These are phyloP conservation scores for Chionodraco myersi DNA, from an alignment of 2,113 vertebrate genomes.

Conservation along the genomic window DNA sequence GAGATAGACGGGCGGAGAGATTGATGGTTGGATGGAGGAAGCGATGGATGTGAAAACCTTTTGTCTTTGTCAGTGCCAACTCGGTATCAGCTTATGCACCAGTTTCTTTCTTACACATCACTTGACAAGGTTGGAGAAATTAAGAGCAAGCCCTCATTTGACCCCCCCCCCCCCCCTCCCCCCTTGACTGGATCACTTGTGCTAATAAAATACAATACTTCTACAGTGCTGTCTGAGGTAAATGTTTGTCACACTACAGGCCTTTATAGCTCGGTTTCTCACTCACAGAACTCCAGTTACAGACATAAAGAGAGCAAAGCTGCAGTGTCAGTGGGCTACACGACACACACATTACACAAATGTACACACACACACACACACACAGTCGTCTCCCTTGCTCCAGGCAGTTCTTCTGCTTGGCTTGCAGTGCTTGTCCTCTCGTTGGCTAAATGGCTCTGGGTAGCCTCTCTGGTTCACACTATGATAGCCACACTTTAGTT, in stretches of 20 bases:
- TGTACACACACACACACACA: constrained; percentile 25
- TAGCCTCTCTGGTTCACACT: constrained; percentile 47
- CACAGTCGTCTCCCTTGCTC: constrained; percentile 54
- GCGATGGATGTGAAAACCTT: constrained; percentile 1
- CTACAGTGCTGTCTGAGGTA: not conserved
- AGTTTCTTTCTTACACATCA: constrained; percentile 21
- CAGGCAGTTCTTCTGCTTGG: constrained; percentile 80
- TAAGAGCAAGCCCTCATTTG: not conserved
- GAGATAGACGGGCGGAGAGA: constrained; percentile 2
- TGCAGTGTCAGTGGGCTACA: constrained; percentile 26
- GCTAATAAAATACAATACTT: constrained; percentile 9
- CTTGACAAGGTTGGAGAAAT: constrained; percentile 8
- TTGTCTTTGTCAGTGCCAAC: constrained; percentile 26
- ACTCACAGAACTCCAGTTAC: constrained; percentile 19
- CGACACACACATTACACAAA: constrained; percentile 27
- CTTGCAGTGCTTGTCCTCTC: constrained; percentile 75
- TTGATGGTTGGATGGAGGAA: constrained; percentile 1
- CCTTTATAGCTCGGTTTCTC: constrained; percentile 31
- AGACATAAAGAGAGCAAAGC: constrained; percentile 23
- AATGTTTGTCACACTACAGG: constrained; percentile 14
- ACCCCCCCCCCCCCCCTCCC: not conserved
- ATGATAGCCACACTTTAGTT: constrained; percentile 46
- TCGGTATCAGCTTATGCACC: constrained; percentile 17
- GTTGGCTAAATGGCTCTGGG: constrained; percentile 62
- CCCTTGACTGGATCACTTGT: constrained; percentile 2